Base-by-base conservation (phyloP, 1,140 invertebrate genomes). In the Thaumetopoea pityocampa region DNA sequence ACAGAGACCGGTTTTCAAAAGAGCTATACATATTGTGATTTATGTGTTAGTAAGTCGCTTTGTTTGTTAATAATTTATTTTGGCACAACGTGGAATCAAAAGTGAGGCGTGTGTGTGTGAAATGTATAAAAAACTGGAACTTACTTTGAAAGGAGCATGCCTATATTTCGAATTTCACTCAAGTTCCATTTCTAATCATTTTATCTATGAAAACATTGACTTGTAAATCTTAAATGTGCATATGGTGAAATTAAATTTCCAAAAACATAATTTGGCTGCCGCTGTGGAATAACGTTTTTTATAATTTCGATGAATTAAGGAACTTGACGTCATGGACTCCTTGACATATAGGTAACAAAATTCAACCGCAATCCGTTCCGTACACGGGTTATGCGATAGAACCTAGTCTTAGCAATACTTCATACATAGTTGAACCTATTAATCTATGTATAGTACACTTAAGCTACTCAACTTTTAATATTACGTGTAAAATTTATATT, bases 401-500 rank as follows among this genome's bases (percentile, higher is more conserved):
- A 54, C 33, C 55, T 52, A 63, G 32, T 50, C 56, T 63, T 62
- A 67, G 47, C 58, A 62, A 65, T 68, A 74, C 63, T 67, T 64
- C 67, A 71, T 77, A 77, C 60, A 81, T 74, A 72, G 68, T 78
- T 52, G 60, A 67, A 65, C 71, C 67, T 82, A 78, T 67, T 63
- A 62, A 73, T 59, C 68, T 79, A 73, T 64, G 44, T 77, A 80
- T 80, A 63, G 67, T 80, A 80, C 79, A 83, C 73, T 83, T 83
- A 82, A 30, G 36, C 78, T 80, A 80, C 37, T 64, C 73, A 73
- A 80, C 64, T 56, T 69, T 80, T 71, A 77, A 74, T 67, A 74
- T 77, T 83, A 83, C 65, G 70, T 80, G 71, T 80, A 80, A 81
- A 81, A 76, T 70, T 72, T 73, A 74, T 64, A 60, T 73, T 80